Base-by-base conservation (phyloP, 1,140 invertebrate genomes). In the Micrasema longulum region DNA sequence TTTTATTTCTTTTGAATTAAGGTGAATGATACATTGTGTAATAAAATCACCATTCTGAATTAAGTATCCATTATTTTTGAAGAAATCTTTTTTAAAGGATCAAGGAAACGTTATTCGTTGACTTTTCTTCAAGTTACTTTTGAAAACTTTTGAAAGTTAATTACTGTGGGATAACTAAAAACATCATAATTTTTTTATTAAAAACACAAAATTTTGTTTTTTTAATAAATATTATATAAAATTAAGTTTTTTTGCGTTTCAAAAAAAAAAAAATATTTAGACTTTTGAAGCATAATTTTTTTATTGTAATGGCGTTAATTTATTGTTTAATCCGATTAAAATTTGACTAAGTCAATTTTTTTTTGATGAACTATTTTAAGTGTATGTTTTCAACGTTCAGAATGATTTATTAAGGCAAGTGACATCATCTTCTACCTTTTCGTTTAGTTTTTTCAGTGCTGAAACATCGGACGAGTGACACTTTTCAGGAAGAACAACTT, bases 381-480 rank as follows among this genome's bases (percentile, higher is more conserved):
- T 2, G 2, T 2, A 3, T 11, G 2, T 16, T 5, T 5, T 5
- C 36, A 43, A 6, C 0, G 12, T 31, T 36, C 26, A 55, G n/a
- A 55, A 55, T 4, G 52, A 55, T 31, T n/a, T 55, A 12, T 55
- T 55, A 12, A 55, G 14, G 26, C 7, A 26, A 26, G 12, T 26
- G 12, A 12, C 63, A 18, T 48, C 48, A 26, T 71, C 62, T 18
- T 66, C 16, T 16, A 36, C 18, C 4, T 66, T 43, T 14, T 31
- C 50, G 50, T 47, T 36, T 6, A 12, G 16, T 14, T 62, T 35
- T 26, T 67, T 65, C 5, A 43, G 23, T 12, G 1, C 18, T 12
- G 55, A 60, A 36, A n/a, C 45, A 31, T 71, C 63, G 0, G 71
- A 63, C 16, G 76, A 75, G 26, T 75, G 57, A 18, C 73, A 66